phyloP scores from a whole-genome alignment of 1,140 invertebrate species.

The Cephus cinctus region DNA sequence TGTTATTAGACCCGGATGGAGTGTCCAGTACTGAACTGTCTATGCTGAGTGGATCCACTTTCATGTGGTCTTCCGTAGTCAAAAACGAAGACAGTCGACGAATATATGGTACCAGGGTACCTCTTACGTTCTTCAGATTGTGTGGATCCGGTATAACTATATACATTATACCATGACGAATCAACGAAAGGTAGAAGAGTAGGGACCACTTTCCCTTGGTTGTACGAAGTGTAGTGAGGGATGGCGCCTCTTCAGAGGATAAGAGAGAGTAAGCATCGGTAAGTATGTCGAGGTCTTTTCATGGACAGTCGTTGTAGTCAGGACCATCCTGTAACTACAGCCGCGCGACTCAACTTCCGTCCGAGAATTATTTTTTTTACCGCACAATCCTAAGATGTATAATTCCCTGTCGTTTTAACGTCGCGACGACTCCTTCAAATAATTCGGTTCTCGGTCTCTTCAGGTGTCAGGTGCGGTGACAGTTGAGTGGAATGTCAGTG shows the following conservation, averaged over 20 bases:
- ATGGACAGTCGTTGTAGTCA: slow-evolving; percentile 50
- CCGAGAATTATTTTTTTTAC: slow-evolving; percentile 15
- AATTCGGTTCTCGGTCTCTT: neutral
- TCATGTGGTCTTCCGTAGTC: no score
- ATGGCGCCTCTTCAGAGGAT: slow-evolving; percentile 43
- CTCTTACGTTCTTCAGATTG: no score
- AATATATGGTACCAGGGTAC: no score
- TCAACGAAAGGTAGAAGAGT: slow-evolving; percentile 21
- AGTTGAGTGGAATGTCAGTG: slow-evolving; percentile 18
- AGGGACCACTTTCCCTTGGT: slow-evolving; percentile 53
- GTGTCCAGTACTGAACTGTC: no score
- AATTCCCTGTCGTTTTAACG: no score
- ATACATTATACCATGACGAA: slow-evolving; percentile 24
- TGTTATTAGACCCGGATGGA: no score
- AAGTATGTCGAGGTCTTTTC: slow-evolving; percentile 59
- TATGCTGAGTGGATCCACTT: no score
- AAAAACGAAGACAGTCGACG: no score
- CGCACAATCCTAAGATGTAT: no score
- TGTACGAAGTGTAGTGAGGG: slow-evolving; percentile 27
- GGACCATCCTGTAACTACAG: slow-evolving; percentile 30
- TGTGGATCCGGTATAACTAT: no score
- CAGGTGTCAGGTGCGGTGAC: neutral
- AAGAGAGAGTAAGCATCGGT: slow-evolving; percentile 40
- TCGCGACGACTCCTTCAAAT: no score
- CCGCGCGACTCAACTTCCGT: slow-evolving; percentile 25